Evolutionary conservation across 2,888 invertebrate genomes (phyloP).

Genomic region (Macrostomum cliftonense): DNA sequence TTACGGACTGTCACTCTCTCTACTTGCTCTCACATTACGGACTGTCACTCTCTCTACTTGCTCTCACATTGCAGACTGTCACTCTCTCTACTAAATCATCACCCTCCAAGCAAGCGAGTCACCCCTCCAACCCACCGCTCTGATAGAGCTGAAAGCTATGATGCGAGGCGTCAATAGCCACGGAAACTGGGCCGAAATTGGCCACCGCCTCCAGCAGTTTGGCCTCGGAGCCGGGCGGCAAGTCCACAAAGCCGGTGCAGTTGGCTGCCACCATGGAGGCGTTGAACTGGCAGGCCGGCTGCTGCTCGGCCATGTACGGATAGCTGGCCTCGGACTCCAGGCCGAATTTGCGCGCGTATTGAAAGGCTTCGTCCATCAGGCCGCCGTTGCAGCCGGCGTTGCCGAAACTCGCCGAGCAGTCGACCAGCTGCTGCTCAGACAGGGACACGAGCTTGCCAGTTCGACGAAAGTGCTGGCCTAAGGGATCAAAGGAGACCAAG

Average conservation of each 20-base stretch:
- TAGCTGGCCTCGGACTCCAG: conserved; percentile 25
- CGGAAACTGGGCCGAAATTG: conserved; percentile 17
- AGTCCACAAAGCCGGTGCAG: conserved; percentile 30
- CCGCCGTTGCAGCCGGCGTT: conserved; percentile 75
- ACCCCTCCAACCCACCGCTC: conserved; percentile 15
- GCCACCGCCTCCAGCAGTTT: conserved; percentile 23
- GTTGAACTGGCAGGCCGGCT: conserved; percentile 27
- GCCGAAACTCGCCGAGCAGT: conserved; percentile 56
- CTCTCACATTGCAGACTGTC: too few relatives aligned
- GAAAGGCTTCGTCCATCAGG: conserved; percentile 16
- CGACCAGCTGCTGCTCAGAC: conserved; percentile 75
- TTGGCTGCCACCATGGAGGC: conserved; percentile 23
- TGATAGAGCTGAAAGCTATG: conserved; percentile 46
- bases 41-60: too few relatives aligned
- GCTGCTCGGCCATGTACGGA: conserved; percentile 14
- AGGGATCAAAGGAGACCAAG: too few relatives aligned
- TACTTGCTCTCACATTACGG: too few relatives aligned
- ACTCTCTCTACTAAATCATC: too few relatives aligned
- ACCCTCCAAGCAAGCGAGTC: too few relatives aligned
- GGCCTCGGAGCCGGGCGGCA: conserved; percentile 20
- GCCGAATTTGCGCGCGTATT: conserved; percentile 14
- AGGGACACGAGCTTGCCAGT: conserved; percentile 56
- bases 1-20: too few relatives aligned
- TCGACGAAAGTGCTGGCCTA: conserved; percentile 49
- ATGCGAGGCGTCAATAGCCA: conserved; percentile 17